phyloP scores from a whole-genome alignment of 2,888 invertebrate genomes.

The Smittia sp. region DNA sequence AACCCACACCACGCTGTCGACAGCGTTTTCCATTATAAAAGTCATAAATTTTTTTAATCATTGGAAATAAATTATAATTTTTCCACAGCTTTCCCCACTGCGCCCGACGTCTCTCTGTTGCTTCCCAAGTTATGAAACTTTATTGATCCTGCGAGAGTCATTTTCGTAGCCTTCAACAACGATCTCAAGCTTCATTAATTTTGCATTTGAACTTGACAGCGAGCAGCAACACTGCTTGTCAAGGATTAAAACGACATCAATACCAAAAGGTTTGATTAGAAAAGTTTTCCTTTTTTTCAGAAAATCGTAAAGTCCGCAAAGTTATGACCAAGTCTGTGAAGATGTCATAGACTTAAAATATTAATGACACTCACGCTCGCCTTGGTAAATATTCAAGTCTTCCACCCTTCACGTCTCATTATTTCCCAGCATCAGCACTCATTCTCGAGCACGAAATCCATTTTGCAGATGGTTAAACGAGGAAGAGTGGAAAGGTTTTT shows the following conservation, averaged over 20 bases:
- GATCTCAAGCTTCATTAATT: conserved; percentile 16
- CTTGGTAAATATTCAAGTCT: conserved; percentile 17
- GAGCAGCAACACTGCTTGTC: not conserved
- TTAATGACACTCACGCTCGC: not conserved
- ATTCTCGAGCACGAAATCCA: conserved; percentile 18
- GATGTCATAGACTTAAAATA: not conserved
- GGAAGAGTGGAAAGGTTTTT: not conserved
- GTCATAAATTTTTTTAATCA: conserved; percentile 38
- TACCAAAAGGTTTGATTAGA: not conserved
- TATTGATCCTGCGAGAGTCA: conserved; percentile 39
- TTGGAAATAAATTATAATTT: conserved; percentile 30
- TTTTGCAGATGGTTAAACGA: conserved; percentile 15
- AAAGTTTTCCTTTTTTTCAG: conserved; percentile 6
- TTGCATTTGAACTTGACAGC: not conserved
- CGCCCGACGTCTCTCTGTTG: not conserved
- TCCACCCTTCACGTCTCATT: conserved; percentile 12
- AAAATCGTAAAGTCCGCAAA: not conserved
- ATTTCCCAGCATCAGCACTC: not conserved
- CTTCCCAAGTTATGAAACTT: conserved; percentile 34
- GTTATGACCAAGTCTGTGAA: not conserved
- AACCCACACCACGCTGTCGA: conserved; percentile 11
- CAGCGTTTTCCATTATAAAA: conserved; percentile 37
- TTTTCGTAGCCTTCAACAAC: conserved; percentile 12
- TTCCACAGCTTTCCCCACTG: not conserved
- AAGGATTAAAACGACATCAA: not conserved